Base-by-base conservation (phyloP, 2,113 vertebrate genomes). In the Vulpes ferrilata region DNA sequence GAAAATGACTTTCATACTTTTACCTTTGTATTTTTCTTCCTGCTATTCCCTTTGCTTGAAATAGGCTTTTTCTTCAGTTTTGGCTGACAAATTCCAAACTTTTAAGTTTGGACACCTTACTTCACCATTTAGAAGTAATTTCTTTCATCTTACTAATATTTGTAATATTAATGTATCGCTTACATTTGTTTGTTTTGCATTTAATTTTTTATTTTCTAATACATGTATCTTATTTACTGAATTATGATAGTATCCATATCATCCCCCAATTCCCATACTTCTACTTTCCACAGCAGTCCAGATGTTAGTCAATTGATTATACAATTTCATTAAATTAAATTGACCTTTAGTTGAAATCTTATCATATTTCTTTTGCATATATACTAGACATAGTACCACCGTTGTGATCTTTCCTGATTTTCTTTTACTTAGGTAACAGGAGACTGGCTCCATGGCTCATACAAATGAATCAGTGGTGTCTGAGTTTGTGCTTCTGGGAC, bases 401-500 rank as follows among this genome's bases (percentile, higher is more conserved):
- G 59, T 22, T 32, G 30, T 81, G n/a, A 64, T 60, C 35, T 93
- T 89, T 83, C n/a, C 25, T 94, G 1, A 88, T 83, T 93, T 94
- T 84, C 11, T 93, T 95, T 87, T 35, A 62, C 48, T 90, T 90
- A 98, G 93, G 81, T 88, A n/a, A 57, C 32, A 30, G 13, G 69
- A 55, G 27, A 64, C 35, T 65, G 71, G 82, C 88, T 30, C 62
- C 65, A 98, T 98, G 98, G 97, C 92, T 88, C 57, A 81, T 64
- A 88, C 6, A 71, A 98, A 98, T 60, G 48, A 95, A 64, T 98
- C 97, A 4, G 13, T 64, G 2, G 93, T 96, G 1, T 95, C 95
- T 60, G 96, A 98, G 27, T 98, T 98, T 96, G 88, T 97, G 60
- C 90, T 98, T 86, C 81, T 92, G 88, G 98, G 98, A 74, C 97